These are phyloP conservation scores for Sesia apiformis DNA, from an alignment of 2,888 invertebrate genomes.

Conservation along the genomic window DNA sequence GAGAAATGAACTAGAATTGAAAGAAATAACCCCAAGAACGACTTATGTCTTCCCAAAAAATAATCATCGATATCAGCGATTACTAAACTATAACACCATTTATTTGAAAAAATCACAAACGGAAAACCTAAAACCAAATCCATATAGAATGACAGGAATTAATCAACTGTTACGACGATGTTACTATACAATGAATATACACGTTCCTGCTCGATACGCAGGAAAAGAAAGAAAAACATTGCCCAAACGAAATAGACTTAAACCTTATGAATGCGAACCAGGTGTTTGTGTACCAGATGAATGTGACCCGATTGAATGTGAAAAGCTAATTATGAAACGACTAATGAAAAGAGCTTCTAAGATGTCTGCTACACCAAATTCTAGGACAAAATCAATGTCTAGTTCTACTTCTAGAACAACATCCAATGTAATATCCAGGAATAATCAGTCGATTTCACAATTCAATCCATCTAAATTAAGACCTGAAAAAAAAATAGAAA, in stretches of 20 bases:
- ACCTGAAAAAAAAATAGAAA: slow-evolving; percentile 1
- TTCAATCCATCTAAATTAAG: background rate
- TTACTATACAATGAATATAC: slow-evolving; percentile 28
- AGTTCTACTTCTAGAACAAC: background rate
- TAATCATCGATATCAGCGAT: too few species aligned
- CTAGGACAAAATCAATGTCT: background rate
- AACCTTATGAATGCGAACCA: slow-evolving; percentile 24
- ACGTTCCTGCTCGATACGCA: slow-evolving; percentile 9
- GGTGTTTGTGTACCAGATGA: slow-evolving; percentile 22
- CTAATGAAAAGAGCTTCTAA: background rate
- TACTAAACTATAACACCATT: too few species aligned
- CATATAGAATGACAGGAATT: slow-evolving; percentile 6
- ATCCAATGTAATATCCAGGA: background rate
- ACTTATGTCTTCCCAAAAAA: background rate
- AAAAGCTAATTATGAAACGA: slow-evolving; percentile 12
- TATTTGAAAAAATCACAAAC: background rate
- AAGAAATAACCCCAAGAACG: background rate
- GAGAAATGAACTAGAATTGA: too few species aligned
- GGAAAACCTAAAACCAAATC: background rate
- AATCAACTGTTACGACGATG: slow-evolving; percentile 13
- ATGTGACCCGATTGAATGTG: slow-evolving; percentile 22
- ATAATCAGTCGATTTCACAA: background rate
- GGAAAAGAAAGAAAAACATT: background rate
- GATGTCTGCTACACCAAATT: background rate
- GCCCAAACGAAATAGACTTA: slow-evolving; percentile 3